Percentiles rank a stretch among this genome's conserved stretches.
phyloP scores from a whole-genome alignment of 2,113 vertebrate species.

The Elephantulus edwardii region DNA sequence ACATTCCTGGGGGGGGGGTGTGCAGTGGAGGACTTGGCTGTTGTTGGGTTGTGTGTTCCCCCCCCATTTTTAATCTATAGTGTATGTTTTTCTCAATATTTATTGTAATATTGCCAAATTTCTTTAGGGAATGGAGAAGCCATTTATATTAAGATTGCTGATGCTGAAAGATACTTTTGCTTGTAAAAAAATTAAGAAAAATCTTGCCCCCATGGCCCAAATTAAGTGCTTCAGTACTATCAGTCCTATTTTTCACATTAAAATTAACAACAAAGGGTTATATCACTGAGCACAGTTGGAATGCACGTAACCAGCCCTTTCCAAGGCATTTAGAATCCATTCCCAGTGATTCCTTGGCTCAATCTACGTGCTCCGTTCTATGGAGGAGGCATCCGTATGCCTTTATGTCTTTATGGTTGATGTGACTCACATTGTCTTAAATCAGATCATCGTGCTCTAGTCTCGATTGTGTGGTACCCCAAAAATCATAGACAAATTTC shows the following conservation, averaged over 20 bases:
- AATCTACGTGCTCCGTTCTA: background rate
- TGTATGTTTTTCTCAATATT: slow-evolving; percentile 52
- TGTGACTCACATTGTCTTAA: slow-evolving; percentile 15
- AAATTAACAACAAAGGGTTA: background rate
- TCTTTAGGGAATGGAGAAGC: slow-evolving; percentile 75
- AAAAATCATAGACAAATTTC: slow-evolving; percentile 27
- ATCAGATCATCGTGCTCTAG: background rate
- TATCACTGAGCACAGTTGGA: slow-evolving; percentile 15
- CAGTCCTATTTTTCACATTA: slow-evolving; percentile 41
- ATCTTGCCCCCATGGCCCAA: slow-evolving; percentile 72
- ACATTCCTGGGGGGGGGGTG: slow-evolving; percentile 76
- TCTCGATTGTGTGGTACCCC: background rate
- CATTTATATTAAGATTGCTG: slow-evolving; percentile 72
- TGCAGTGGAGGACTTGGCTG: slow-evolving; percentile 47
- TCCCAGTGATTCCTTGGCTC: background rate
- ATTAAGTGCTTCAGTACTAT: slow-evolving; percentile 70
- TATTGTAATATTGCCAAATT: slow-evolving; percentile 81
- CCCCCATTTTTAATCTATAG: slow-evolving; percentile 40
- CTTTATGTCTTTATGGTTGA: background rate
- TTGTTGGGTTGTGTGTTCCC: too few relatives aligned
- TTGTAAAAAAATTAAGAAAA: slow-evolving; percentile 58
- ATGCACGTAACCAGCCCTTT: slow-evolving; percentile 24
- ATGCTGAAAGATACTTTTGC: slow-evolving; percentile 70
- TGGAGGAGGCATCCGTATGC: background rate
- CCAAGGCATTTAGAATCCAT: background rate